Conservation (phyloP, 2,888 invertebrate species). For the Ormyrus pomaceus region DNA sequence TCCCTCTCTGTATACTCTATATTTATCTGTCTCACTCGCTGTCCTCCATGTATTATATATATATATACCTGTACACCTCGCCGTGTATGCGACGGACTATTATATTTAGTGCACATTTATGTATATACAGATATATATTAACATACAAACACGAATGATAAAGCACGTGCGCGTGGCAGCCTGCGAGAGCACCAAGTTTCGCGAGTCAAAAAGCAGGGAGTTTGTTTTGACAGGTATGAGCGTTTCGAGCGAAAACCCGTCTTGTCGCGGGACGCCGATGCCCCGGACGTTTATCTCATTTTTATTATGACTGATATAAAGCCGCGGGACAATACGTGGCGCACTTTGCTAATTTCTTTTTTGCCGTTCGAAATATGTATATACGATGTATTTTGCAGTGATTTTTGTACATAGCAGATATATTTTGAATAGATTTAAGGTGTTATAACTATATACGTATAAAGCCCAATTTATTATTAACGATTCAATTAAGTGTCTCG, state of each 20-base stretch:
- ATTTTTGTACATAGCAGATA: no score
- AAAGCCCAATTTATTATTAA: no score
- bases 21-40: slow-evolving; percentile 2
- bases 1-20: background rate
- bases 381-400: no score
- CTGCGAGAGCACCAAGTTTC: background rate
- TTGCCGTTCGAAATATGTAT: no score
- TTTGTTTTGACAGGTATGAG: slow-evolving; percentile 28
- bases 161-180: slow-evolving; percentile 26
- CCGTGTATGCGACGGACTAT: slow-evolving; percentile 1
- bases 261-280: no score
- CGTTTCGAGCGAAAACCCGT: background rate
- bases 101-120: slow-evolving; percentile 2
- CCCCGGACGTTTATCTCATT: background rate
- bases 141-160: background rate
- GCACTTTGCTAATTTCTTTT: no score
- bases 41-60: background rate
- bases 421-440: no score
- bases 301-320: background rate
- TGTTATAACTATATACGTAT: no score
- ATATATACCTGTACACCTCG: slow-evolving; percentile 5
- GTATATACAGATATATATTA: background rate
- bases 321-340: background rate
- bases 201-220: background rate
- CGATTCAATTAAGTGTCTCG: no score